Base-by-base conservation (phyloP, 2,888 invertebrate species). In the Andrena bucephala region DNA sequence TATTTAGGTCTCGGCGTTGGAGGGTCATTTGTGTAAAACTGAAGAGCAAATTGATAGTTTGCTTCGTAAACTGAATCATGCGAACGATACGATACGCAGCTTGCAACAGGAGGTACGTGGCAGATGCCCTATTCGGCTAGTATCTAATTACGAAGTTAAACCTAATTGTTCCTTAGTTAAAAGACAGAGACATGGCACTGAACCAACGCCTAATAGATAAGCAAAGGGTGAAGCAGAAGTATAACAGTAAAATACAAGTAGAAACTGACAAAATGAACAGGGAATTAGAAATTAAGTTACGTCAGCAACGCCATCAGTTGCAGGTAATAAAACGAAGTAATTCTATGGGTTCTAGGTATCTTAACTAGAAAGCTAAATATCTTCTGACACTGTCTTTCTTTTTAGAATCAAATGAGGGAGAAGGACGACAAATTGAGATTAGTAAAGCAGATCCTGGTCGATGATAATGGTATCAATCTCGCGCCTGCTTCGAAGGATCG, bases 221-320 rank as follows among this genome's bases (percentile, higher is more conserved):
- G 76, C 95, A 95, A 75, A 93, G 94, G 85, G 93, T 95, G 29
- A 95, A 95, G 85, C 94, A 94, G 79, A 94, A 92, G 77, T 94
- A 94, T 80, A 94, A 94, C 48, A 92, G 90, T 20, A 95, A 94
- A 87, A 95, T 97, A 33, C 97, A 96, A 0, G 95, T 95, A 0
- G 97, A 97, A 92, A 96, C 96, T 79, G 97, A 97, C 86, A 97
- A 96, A 92, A 95, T 96, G 93, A 96, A 96, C 27, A 96, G 96
- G 66, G 97, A 97, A 93, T 94, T 97, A 24, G 96, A 96, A 86
- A 92, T 94, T 3, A 96, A 96, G 90, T 91, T 96, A 74, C 94
- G 95, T 13, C 95, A 95, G 84, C 96, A 96, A 88, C 94, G 95
- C 7, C 95, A 95, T 59, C 95, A 95, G 85, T 90, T 95, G 79